Evolutionary conservation across 2,113 vertebrate species (phyloP), one percentile per base, ranked within the genome.

Genomic region (Anarrhichthys ocellatus): DNA sequence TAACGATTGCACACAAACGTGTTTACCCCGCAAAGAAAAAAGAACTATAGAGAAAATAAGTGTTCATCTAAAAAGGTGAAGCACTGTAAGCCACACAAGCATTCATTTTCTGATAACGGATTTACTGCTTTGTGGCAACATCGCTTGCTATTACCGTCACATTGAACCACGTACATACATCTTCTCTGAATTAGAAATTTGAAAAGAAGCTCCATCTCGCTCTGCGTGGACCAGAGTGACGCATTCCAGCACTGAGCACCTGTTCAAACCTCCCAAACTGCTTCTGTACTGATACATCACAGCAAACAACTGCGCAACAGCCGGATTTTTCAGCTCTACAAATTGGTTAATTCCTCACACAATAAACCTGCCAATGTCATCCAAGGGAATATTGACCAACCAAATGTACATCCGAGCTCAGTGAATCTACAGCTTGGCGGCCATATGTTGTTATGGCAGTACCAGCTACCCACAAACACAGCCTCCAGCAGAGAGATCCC

Each of bases 401-500:
- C 84, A 91, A 91, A 93, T 87, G 89, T 86, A 90, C 80, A 74
- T 82, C 86, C 48, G 17, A 83, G 83, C 88, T 85, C 83, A 78
- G 84, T 86, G 87, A 81, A 87, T 92, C 84, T 92, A 86, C 89
- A 93, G 90, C 91, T 91, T 91, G 86, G 89, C 84, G 84, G 83
- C 90, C 91, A 92, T 93, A 94, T 92, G 93, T 86, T 91, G 90
- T 91, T 92, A 84, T 92, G 87, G 91, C 89, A 92, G 89, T 87
- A 91, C 52, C 79, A 77, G 72, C 84, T 80, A 91, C 74, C 54
- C 80, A 84, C 87, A 79, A 88, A 91, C 85, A 89, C 82, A 91
- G 85, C 84, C 86, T 81, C 84, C 13, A 74, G 82, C 85, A 46
- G 46, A 76, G 29, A 80, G 18, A 38, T 48, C 18, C 32, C 32